These are phyloP conservation scores for Dusona sp. DNA, from an alignment of 2,888 invertebrate species.

Conservation along the genomic window DNA sequence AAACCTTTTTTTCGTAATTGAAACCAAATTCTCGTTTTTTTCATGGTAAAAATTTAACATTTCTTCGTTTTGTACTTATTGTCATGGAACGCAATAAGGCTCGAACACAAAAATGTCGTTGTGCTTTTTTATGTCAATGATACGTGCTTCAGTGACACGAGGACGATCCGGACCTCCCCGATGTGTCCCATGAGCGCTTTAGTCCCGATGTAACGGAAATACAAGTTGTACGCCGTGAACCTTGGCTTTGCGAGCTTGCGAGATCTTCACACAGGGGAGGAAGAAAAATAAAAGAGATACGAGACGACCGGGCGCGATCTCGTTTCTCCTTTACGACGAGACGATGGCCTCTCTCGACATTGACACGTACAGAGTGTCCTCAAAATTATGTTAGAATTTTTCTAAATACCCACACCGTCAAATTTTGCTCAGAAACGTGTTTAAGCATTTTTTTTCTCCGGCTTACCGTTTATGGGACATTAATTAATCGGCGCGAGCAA, in stretches of 20 bases:
- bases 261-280: constrained; percentile 21
- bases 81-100: not conserved
- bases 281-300: constrained; percentile 29
- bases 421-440: not conserved
- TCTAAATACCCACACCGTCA: not conserved
- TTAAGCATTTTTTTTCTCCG: not conserved
- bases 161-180: constrained; percentile 31
- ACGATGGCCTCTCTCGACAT: constrained; percentile 30
- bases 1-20: not conserved
- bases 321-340: constrained; percentile 49
- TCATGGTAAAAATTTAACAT: not conserved
- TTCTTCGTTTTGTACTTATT: not conserved
- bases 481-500: not conserved
- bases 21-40: not conserved
- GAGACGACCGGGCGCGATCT: constrained; percentile 51
- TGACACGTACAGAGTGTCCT: constrained; percentile 7
- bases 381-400: not conserved
- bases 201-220: constrained; percentile 42
- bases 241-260: constrained; percentile 60
- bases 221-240: constrained; percentile 51
- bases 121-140: constrained; percentile 12
- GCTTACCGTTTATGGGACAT: not conserved
- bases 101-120: not conserved
- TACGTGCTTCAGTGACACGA: constrained; percentile 33
- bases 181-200: constrained; percentile 13